phyloP scores from a whole-genome alignment of 2,113 vertebrate genomes.

The Rhipidura dahli region DNA sequence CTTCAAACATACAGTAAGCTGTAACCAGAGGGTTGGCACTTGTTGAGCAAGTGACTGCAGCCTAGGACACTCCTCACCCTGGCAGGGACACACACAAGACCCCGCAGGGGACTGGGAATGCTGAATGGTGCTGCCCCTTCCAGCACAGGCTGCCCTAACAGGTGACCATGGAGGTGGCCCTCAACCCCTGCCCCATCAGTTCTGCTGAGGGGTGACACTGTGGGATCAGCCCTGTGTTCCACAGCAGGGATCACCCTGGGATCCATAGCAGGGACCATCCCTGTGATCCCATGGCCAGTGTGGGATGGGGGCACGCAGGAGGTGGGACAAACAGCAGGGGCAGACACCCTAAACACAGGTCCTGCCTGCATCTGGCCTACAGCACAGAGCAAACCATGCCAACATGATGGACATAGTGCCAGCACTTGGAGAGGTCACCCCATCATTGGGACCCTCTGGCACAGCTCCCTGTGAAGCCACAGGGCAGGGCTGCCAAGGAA shows the following conservation, averaged over 20 bases:
- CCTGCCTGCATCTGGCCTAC: neutral
- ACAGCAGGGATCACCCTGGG: neutral
- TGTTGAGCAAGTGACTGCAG: neutral
- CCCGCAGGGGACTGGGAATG: rapidly evolving
- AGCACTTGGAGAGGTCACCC: rapidly evolving
- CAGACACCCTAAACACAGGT: neutral
- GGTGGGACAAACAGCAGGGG: neutral
- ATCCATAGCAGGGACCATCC: neutral
- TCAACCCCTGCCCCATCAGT: rapidly evolving
- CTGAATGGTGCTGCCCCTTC: neutral
- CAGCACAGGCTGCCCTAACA: rapidly evolving
- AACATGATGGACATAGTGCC: rapidly evolving
- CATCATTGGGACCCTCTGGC: neutral
- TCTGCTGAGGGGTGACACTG: neutral
- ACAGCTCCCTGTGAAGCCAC: rapidly evolving
- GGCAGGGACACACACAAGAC: rapidly evolving
- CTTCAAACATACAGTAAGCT: neutral
- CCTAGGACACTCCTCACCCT: rapidly evolving
- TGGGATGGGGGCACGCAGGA: rapidly evolving
- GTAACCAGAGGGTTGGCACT: neutral
- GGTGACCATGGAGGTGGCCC: rapidly evolving
- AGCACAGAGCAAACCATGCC: rapidly evolving
- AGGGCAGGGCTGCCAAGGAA: neutral
- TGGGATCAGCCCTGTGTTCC: neutral
- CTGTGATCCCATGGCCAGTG: rapidly evolving